Base-by-base conservation (phyloP, 2,113 vertebrate genomes). In the Craseonycteris thonglongyai region DNA sequence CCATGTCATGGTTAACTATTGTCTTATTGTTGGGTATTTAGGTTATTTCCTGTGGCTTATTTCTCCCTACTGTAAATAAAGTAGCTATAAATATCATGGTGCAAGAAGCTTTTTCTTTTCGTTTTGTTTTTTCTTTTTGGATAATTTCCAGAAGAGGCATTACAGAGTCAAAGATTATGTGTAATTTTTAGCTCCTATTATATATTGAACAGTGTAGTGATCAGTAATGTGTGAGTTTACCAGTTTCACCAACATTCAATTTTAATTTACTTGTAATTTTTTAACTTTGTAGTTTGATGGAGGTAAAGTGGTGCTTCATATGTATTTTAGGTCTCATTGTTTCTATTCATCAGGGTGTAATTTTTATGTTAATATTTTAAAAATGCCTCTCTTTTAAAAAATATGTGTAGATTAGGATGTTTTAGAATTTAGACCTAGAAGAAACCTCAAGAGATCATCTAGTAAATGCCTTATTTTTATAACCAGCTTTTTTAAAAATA, bases 21-120 rank as follows among this genome's bases (percentile, higher is more conserved):
- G 89, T 95, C 14, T 21, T 88, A 78, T 86, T 95, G 94, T 96
- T 90, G 33, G 42, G 65, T 61, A 68, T 88, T 81, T 84, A 81
- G 35, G 86, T 75, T 94, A 61, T 51, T 96, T 97, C 95, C 96
- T 86, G 94, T 92, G 89, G 68, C 33, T 30, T 93, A 84, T 65
- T 69, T 33, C 22, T 40, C 45, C 8, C 75, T 26, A 3, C 51
- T 91, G 79, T 68, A 63, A 90, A 92, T 86, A 91, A 82, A 51
- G 14, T 65, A 28, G 19, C 68, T 88, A 79, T 93, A 91, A 96
- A 95, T 85, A 69, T 65, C 84, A 74, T 47, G 38, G 63, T 56
- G 19, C 28, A 42, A 40, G 88, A 61, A 56, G n/a, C 4, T 76
- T 76, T 84, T 88, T 69, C 63, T 93, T 93, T 80, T 28, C 90